Conservation (phyloP, 1,140 invertebrate genomes). For the Brachionus sp. region DNA sequence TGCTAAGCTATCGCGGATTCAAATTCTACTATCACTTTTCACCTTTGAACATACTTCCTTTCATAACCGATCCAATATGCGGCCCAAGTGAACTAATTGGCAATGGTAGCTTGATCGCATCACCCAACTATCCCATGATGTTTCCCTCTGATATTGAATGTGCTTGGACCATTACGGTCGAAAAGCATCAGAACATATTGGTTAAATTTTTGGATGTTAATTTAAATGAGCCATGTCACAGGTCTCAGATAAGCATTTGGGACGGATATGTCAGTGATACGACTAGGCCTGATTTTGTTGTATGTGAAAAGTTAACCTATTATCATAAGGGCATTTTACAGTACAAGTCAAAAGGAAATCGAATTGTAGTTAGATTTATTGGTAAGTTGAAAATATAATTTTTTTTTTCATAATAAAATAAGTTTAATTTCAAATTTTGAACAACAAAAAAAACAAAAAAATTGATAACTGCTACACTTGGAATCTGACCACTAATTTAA, state of each 20-base stretch:
- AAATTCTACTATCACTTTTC: constrained; percentile 41
- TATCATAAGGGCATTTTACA: constrained; percentile 27
- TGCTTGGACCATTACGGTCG: constrained; percentile 39
- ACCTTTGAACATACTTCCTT: constrained; percentile 23
- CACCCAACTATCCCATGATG: constrained; percentile 36
- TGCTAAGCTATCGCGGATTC: constrained; percentile 30
- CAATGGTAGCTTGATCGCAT: constrained; percentile 20
- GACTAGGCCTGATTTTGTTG: constrained; percentile 17
- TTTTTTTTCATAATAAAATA: background rate
- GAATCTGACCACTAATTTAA: no score
- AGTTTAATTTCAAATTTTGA: no score
- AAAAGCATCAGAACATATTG: constrained; percentile 19
- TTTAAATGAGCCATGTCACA: constrained; percentile 15
- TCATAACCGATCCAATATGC: constrained; percentile 20
- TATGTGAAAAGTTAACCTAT: constrained; percentile 41
- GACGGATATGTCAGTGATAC: constrained; percentile 33
- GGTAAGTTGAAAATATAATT: background rate
- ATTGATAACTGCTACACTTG: no score
- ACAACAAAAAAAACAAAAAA: no score
- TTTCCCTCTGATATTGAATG: constrained; percentile 30
- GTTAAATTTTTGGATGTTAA: constrained; percentile 41
- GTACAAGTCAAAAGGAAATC: constrained; percentile 27
- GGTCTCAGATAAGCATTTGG: constrained; percentile 11
- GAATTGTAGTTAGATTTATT: constrained; percentile 17
- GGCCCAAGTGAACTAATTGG: constrained; percentile 39